Conservation (phyloP, 1,140 invertebrate species). For the Lerema accius region DNA sequence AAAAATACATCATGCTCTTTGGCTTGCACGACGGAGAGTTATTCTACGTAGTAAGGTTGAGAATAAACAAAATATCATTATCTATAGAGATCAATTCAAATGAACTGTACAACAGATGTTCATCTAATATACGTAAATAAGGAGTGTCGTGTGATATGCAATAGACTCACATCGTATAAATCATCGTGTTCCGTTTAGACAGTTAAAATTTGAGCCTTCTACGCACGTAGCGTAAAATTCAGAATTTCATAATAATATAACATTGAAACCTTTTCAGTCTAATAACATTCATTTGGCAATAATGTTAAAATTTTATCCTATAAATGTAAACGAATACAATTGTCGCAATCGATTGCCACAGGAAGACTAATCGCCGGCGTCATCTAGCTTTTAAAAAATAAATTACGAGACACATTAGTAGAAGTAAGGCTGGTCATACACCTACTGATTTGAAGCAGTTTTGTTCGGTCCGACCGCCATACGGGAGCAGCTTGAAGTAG, state of each 20-base stretch:
- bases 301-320: slow-evolving; percentile 71
- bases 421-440: no score
- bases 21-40: slow-evolving; percentile 79
- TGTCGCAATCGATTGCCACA: slow-evolving; percentile 60
- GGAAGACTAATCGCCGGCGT: slow-evolving; percentile 63
- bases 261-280: slow-evolving; percentile 72
- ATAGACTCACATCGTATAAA: slow-evolving; percentile 47
- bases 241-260: slow-evolving; percentile 45
- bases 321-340: slow-evolving; percentile 63
- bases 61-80: slow-evolving; percentile 63
- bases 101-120: slow-evolving; percentile 56
- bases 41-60: slow-evolving; percentile 57
- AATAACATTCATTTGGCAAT: slow-evolving; percentile 80
- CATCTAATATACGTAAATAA: slow-evolving; percentile 37
- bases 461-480: no score
- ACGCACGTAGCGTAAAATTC: slow-evolving; percentile 48
- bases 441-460: no score
- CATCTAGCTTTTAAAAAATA: slow-evolving; percentile 18
- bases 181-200: slow-evolving; percentile 32
- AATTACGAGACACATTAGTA: slow-evolving; percentile 24
- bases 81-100: slow-evolving; percentile 75
- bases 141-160: slow-evolving; percentile 66
- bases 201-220: slow-evolving; percentile 55
- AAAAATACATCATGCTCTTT: slow-evolving; percentile 82
- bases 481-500: no score